Base-by-base conservation (phyloP, 2,888 invertebrate species). In the Tribolium freemani region DNA sequence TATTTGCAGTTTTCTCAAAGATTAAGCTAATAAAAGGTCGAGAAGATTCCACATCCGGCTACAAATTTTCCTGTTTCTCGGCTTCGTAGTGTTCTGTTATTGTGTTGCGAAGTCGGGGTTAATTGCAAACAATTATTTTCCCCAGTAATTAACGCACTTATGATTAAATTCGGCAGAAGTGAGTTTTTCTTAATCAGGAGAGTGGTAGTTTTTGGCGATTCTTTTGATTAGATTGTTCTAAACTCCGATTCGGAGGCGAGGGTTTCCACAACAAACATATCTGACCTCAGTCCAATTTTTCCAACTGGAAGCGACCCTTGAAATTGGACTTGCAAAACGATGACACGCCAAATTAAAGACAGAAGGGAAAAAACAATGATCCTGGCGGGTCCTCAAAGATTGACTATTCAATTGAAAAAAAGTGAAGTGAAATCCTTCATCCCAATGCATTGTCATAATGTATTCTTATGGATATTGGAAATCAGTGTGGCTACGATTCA, bases 401-500 rank as follows among this genome's bases (percentile, higher is more conserved):
- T 48, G 48, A 48, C 4, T 48, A 48, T 48, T 48, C 48, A 48
- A 11, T 48, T 48, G 13, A 16, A 11, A 8, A 46, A 45, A 60
- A 46, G 60, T 46, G 45, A 20, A 46, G 20, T 13, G 45, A 56
- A 16, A 66, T 66, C 56, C 44, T 66, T 69, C 69, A 69, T 69
- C 61, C 60, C 69, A 68, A 68, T 68, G 57, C 70, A 70, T 54
- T 56, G 63, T 70, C 54, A 70, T 70, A 70, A 66, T 66, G 64
- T 71, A 71, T 64, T 66, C 64, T 71, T 71, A 71, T 66, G 57
- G 71, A 71, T 71, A 71, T 66, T 70, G 71, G 64, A 58, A 71
- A 71, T 71, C 71, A 71, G 71, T 61, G 68, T 68, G 64, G 64
- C 71, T 71, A 57, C 71, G 71, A 71, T 71, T 71, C 71, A 71